Evolutionary conservation across 2,888 invertebrate species (phyloP), one percentile per base, ranked within the genome.

Genomic region (Meteorus colon): DNA sequence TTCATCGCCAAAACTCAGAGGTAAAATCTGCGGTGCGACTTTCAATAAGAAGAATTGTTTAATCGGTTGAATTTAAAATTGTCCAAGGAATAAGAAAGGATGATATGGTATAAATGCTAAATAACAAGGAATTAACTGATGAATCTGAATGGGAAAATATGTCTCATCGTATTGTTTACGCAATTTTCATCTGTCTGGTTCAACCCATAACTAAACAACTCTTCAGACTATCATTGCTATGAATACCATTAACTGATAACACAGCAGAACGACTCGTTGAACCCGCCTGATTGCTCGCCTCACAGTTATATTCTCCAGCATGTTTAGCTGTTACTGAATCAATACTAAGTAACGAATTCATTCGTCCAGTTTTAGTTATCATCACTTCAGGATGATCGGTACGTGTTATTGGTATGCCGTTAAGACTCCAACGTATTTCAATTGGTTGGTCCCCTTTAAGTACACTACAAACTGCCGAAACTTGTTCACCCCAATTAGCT

Each of bases 371-470:
- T 81, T 85, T 88, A 34, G 86, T 85, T 45, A 89, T 82, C 16
- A 79, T 82, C 62, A 89, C 77, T 68, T 87, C 89, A 65, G 86
- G 84, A 79, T 87, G 85, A 24, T 77, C 82, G 76, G 79, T 79
- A 77, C 76, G 81, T 41, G 82, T 84, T 74, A 86, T 83, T 59
- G 79, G 81, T 65, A 83, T 82, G 37, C 86, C 84, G 77, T 88
- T 87, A 16, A 92, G 91, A 67, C 91, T 92, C 96, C 95, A 95
- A 76, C 92, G 92, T 77, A 95, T 92, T 82, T 93, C 93, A 72
- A 97, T 91, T 1, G 96, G 96, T 80, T 93, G 92, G 89, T 97
- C 96, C 73, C 96, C 96, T 87, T 95, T 95, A 84, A 93, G 92
- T 70, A 95, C 92, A 74, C 94, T 93, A 90, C 95, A 95, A 76